Evolutionary conservation across 2,797 vertebrate species (phyloP), one percentile per base, ranked within the genome.

Genomic region (Sphaeramia orbicularis): DNA sequence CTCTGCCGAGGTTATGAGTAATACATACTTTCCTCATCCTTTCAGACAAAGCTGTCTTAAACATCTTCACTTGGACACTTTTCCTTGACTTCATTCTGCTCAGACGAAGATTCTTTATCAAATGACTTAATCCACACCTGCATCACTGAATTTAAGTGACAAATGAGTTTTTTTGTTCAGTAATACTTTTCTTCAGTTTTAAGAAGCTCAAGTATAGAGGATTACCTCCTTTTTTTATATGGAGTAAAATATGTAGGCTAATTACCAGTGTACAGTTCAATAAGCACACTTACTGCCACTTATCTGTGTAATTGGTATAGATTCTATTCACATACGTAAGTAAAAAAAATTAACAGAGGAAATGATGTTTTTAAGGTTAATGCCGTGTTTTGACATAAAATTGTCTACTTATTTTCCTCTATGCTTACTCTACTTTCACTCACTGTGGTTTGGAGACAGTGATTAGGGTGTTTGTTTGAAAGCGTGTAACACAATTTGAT

Each of bases 401-500:
- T 30, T 30, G 27, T 30, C 27, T 4, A 30, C 27, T 30, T 30
- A 30, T 30, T 30, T 30, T 30, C 30, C 27, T 30, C 27, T 30
- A 30, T 30, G 3, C 3, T 30, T 30, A 30, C 27, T 30, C 3
- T 30, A 30, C 18, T 13, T 6, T n/a, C n/a, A n/a, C n/a, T 44
- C 7, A 10, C 16, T n/a, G 10, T 38, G 37, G 37, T 44, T n/a
- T 44, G 14, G n/a, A 19, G 8, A 7, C 8, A 19, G 43, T 18
- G 8, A 16, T 44, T 44, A 7, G 43, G 16, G 43, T 44, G n/a
- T 19, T 8, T 10, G 45, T 59, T 40, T 42, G 7, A 18, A 44
- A 43, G 21, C 12, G 21, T 47, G 49, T 43, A 65, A 63, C 15
- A 10, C 66, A 74, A 63, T 4, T 42, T 16, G 64, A 79, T 72